Conservation (phyloP, 1,140 invertebrate genomes). For the Potamilus streckersoni region DNA sequence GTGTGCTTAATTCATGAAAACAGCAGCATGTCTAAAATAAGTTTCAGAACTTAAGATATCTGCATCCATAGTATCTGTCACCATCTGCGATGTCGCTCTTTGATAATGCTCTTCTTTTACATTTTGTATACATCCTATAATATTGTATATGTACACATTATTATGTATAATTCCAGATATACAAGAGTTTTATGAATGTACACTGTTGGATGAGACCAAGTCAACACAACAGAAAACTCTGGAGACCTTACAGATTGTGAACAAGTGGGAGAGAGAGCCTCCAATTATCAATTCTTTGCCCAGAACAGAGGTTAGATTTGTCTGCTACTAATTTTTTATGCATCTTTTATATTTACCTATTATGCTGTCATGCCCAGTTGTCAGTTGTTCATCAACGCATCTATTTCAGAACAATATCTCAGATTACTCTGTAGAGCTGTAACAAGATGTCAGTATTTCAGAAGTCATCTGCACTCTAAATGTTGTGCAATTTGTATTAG, state of each 20-base stretch:
- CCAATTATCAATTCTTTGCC: slow-evolving; percentile 44
- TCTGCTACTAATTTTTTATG: too few species aligned
- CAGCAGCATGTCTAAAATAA: too few species aligned
- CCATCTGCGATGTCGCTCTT: too few species aligned
- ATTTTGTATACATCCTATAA: too few species aligned
- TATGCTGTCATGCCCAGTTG: not conserved
- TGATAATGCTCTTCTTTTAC: too few species aligned
- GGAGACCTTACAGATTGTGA: slow-evolving; percentile 94
- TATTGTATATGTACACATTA: too few species aligned
- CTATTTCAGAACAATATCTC: not conserved
- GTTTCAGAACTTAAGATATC: too few species aligned
- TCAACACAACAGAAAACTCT: slow-evolving; percentile 94
- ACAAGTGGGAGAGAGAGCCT: slow-evolving; percentile 82
- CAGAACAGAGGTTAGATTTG: slow-evolving; percentile 34
- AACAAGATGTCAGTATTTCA: not conserved
- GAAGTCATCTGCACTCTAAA: not conserved
- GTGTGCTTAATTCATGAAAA: too few species aligned
- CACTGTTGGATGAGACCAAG: slow-evolving; percentile 94
- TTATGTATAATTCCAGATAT: slow-evolving; percentile 83
- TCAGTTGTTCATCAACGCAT: slow-evolving; percentile 10
- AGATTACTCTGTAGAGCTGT: slow-evolving; percentile 2
- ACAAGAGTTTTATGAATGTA: slow-evolving; percentile 98
- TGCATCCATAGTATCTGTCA: too few species aligned
- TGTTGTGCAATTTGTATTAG: too few species aligned
- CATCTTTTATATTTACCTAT: not conserved